Evolutionary conservation across 2,888 invertebrate species (phyloP).

Genomic region (Zaprionus obscuricornis): DNA sequence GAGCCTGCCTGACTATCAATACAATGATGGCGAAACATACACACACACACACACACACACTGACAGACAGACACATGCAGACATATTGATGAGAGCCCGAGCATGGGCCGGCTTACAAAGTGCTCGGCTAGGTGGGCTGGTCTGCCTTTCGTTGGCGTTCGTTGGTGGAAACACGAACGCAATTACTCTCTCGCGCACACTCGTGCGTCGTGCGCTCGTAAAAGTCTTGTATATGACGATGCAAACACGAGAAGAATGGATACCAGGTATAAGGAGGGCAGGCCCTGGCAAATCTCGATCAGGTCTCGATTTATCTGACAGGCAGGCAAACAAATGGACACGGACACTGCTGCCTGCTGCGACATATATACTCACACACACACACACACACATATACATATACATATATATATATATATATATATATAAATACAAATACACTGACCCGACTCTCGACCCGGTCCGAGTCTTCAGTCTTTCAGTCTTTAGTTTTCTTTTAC

Average conservation of each 20-base stretch:
- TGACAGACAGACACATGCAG: neutral
- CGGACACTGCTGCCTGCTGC: slow-evolving; percentile 37
- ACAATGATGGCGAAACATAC: slow-evolving; percentile 51
- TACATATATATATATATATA: slow-evolving; percentile 7
- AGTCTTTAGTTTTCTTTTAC: slow-evolving; percentile 44
- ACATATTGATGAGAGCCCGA: neutral
- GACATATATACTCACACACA: too few species aligned
- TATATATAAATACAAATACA: slow-evolving; percentile 5
- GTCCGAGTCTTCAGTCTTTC: slow-evolving; percentile 36
- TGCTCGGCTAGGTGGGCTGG: slow-evolving; percentile 53
- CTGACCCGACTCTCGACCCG: slow-evolving; percentile 25
- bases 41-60: neutral
- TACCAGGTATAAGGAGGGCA: slow-evolving; percentile 51
- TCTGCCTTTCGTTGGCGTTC: slow-evolving; percentile 39
- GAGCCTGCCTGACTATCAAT: slow-evolving; percentile 32
- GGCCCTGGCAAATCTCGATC: slow-evolving; percentile 41
- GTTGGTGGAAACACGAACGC: slow-evolving; percentile 30
- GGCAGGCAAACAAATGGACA: slow-evolving; percentile 53
- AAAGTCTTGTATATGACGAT: neutral
- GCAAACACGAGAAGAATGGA: slow-evolving; percentile 25
- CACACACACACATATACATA: slow-evolving; percentile 11
- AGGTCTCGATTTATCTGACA: slow-evolving; percentile 42
- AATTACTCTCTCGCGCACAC: neutral
- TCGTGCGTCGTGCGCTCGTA: too few species aligned
- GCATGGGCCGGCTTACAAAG: slow-evolving; percentile 40